Percentiles rank a stretch among this genome's conserved stretches.
Evolutionary conservation across 1,140 invertebrate species (phyloP).

Genomic region (Drosophila mayri): DNA sequence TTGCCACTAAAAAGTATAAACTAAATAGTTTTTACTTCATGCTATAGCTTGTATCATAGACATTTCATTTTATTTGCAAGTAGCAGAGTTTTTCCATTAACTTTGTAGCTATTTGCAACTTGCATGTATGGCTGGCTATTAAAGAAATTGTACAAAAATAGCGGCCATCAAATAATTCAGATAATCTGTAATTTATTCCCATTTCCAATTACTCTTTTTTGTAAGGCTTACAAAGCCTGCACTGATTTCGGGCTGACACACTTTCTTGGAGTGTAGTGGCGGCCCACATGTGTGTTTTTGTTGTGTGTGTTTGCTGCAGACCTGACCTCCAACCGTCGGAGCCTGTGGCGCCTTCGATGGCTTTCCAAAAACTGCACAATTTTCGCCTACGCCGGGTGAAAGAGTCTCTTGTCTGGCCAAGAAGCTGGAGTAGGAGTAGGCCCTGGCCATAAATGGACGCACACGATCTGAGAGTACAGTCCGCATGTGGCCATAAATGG

Average conservation of each 20-base stretch:
- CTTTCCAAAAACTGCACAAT: slow-evolving; percentile 70
- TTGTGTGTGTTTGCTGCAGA: slow-evolving; percentile 11
- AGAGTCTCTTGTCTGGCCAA: slow-evolving; percentile 22
- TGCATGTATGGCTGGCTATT: slow-evolving; percentile 4
- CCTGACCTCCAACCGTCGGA: slow-evolving; percentile 52
- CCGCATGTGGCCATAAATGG: slow-evolving; percentile 47
- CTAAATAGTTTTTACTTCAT: neutral
- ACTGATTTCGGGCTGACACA: slow-evolving; percentile 45
- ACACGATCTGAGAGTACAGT: slow-evolving; percentile 53
- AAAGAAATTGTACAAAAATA: slow-evolving; percentile 29
- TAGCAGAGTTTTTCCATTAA: neutral
- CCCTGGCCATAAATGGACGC: slow-evolving; percentile 55
- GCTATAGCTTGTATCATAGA: neutral
- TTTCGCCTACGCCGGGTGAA: slow-evolving; percentile 68
- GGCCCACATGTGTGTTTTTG: slow-evolving; percentile 30
- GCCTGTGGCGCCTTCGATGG: slow-evolving; percentile 65
- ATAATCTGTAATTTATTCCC: slow-evolving; percentile 44
- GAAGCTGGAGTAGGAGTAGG: slow-evolving; percentile 11
- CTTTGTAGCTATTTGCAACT: neutral
- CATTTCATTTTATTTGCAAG: neutral
- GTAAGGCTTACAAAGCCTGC: slow-evolving; percentile 21
- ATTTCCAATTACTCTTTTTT: slow-evolving; percentile 28
- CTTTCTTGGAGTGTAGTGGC: slow-evolving; percentile 49
- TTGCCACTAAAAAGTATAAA: neutral
- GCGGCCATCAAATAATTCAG: slow-evolving; percentile 15